Evolutionary conservation across 2,113 vertebrate genomes (phyloP).

Genomic region (Oryzias curvinotus): DNA sequence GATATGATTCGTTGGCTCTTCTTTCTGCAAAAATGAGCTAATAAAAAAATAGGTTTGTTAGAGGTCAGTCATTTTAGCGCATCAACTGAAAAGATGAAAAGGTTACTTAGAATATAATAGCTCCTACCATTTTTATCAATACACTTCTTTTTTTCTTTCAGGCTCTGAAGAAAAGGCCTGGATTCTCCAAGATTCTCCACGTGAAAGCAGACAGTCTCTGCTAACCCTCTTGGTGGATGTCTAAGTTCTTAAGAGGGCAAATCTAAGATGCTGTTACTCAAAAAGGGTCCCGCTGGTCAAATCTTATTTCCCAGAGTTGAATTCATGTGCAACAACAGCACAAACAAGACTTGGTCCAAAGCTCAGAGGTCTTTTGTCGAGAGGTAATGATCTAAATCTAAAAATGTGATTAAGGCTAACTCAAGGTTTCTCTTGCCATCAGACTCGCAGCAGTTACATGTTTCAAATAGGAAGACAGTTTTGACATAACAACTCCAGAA

Average conservation of each 20-base stretch:
- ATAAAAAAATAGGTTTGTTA: constrained; percentile 4
- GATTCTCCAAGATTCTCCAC: constrained; percentile 98
- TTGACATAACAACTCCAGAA: constrained; percentile 32
- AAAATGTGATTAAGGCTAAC: constrained; percentile 15
- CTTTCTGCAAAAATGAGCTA: background rate
- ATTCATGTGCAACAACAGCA: constrained; percentile 24
- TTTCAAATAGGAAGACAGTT: constrained; percentile 15
- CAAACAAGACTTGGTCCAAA: constrained; percentile 26
- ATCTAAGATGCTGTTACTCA: constrained; percentile 35
- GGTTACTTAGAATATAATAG: too few species aligned
- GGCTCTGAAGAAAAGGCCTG: constrained; percentile 94
- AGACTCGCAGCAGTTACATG: constrained; percentile 1
- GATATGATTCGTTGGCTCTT: constrained; percentile 28
- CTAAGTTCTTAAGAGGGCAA: constrained; percentile 25
- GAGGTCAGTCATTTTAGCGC: constrained; percentile 1
- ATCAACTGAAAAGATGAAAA: background rate
- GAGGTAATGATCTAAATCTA: constrained; percentile 31
- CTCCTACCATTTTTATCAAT: background rate
- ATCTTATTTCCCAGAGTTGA: constrained; percentile 26
- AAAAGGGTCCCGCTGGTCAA: constrained; percentile 47
- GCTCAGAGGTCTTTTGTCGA: constrained; percentile 34
- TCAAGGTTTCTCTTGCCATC: constrained; percentile 10
- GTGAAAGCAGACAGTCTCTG: constrained; percentile 94
- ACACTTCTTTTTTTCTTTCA: constrained; percentile 56
- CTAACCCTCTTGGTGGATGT: constrained; percentile 77